Evolutionary conservation across 2,797 vertebrate species (phyloP).

Genomic region (Nothura maculosa): DNA sequence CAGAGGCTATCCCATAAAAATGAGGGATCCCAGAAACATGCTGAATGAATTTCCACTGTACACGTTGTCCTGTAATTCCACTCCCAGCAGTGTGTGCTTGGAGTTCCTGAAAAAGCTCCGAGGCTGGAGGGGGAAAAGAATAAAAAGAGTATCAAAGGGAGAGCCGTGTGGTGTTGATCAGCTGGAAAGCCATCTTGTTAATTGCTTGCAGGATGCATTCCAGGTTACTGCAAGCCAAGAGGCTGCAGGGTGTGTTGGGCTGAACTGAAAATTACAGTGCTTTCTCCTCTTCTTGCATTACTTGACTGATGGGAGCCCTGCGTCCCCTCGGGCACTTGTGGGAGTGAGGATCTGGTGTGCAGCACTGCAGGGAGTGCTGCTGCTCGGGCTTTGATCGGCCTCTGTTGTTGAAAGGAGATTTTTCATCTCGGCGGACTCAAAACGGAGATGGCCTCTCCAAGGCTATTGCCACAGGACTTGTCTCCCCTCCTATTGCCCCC

Average conservation of each 20-base stretch:
- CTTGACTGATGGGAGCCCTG: slow-evolving; percentile 49
- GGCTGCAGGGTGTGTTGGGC: slow-evolving; percentile 44
- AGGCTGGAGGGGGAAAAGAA: neutral
- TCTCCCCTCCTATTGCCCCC: neutral
- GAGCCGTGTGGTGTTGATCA: neutral
- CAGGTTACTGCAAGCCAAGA: slow-evolving; percentile 44
- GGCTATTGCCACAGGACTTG: slow-evolving; percentile 47
- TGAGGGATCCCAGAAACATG: neutral
- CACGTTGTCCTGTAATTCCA: neutral
- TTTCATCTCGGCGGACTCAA: slow-evolving; percentile 64
- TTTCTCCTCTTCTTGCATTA: slow-evolving; percentile 29
- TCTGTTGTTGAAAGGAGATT: slow-evolving; percentile 70
- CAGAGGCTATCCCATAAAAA: neutral
- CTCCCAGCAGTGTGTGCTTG: neutral
- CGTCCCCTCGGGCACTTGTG: neutral
- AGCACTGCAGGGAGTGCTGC: slow-evolving; percentile 18
- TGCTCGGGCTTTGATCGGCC: slow-evolving; percentile 65
- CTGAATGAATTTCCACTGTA: slow-evolving; percentile 36
- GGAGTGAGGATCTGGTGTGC: slow-evolving; percentile 21
- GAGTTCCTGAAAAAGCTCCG: slow-evolving; percentile 40
- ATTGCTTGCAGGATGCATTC: slow-evolving; percentile 58
- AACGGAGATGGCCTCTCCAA: slow-evolving; percentile 38
- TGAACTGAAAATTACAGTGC: slow-evolving; percentile 41
- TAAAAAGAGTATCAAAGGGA: slow-evolving; percentile 53
- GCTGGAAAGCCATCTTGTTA: slow-evolving; percentile 50